Evolutionary conservation across 2,888 invertebrate species (phyloP), one percentile per base, ranked within the genome.

Genomic region (Galeruca laticollis): DNA sequence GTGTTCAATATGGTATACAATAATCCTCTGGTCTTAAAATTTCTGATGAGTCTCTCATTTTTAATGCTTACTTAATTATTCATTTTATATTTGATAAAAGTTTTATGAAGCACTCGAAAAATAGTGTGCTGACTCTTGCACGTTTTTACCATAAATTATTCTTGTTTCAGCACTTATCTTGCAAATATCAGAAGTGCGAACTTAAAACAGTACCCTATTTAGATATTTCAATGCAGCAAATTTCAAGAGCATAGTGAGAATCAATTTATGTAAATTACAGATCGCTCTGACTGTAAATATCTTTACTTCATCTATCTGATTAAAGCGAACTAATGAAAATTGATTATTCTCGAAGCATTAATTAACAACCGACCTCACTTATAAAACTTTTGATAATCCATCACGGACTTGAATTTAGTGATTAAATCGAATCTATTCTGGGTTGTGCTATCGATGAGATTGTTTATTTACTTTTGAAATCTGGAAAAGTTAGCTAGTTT

Each of bases 321-420:
- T 56, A 43, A 15, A 21, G 56, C 37, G 15, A 56, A 47, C 33
- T 69, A 69, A 69, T 64, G 69, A 69, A 60, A 69, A 69, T 69
- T 69, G 69, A 69, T 69, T 64, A 64, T 69, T 60, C 64, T 52
- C 52, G 18, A n/a, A 52, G 63, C 56, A 31, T 43, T 63, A 63
- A 64, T 60, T 69, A 69, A 63, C 60, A 69, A 69, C 43, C 35
- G 63, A 64, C 62, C 51, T 64, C 60, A 64, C 51, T 60, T 43
- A 54, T 59, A 20, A 40, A 69, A 69, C 40, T 69, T 60, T 60
- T 15, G 52, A 33, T 64, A 59, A 69, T 69, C 69, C 60, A 64
- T 69, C 69, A 69, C 9, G 33, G 31, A 56, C 64, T 43, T 26
- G 57, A 33, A 47, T 57, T 40, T 47, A 43, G 31, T 56, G 15